phyloP scores from a whole-genome alignment of 2,113 vertebrate species.

The Callipepla squamata region DNA sequence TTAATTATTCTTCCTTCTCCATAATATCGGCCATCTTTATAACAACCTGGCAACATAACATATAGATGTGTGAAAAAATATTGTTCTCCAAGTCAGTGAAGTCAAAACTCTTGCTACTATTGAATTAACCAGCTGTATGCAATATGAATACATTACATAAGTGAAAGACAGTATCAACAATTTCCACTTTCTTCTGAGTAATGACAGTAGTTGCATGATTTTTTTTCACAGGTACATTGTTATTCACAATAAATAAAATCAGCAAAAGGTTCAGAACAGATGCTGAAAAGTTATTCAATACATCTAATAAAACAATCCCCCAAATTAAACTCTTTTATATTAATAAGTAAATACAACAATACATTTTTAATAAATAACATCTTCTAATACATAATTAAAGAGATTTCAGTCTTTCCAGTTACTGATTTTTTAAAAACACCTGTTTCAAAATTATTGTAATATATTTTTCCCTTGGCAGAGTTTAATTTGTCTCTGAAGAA shows the following conservation, averaged over 20 bases:
- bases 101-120: not conserved
- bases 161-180: not conserved
- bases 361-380: not conserved
- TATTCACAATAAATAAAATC: not conserved
- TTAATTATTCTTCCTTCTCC: conserved; percentile 75
- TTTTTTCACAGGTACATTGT: not conserved
- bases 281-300: not conserved
- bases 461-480: not conserved
- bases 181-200: not conserved
- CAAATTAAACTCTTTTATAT: not conserved
- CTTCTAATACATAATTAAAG: not conserved
- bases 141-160: not conserved
- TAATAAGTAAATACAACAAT: not conserved
- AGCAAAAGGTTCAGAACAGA: not conserved
- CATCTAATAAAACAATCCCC: not conserved
- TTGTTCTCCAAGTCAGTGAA: not conserved
- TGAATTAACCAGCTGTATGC: not conserved
- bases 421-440: not conserved
- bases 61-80: conserved; percentile 11
- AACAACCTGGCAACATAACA: conserved; percentile 78
- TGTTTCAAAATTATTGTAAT: not conserved
- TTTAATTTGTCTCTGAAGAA: not conserved
- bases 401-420: not conserved
- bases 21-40: conserved; percentile 70
- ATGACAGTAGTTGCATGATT: not conserved